Conservation (phyloP, 1,140 invertebrate species). For the Latrodectus geometricus region DNA sequence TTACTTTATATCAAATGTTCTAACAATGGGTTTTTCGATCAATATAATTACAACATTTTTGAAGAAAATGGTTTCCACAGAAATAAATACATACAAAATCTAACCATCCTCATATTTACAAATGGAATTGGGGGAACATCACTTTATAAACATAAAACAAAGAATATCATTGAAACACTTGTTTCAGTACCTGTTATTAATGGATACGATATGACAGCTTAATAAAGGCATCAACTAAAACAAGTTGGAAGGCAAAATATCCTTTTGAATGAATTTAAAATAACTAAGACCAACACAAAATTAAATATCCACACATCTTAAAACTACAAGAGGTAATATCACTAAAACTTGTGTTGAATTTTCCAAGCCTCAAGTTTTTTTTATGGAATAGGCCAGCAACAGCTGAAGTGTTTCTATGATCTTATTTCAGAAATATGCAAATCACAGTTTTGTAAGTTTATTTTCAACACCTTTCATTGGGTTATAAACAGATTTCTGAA, state of each 20-base stretch:
- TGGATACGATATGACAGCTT: too few species aligned
- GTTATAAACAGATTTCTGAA: background rate
- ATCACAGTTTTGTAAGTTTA: background rate
- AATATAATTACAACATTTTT: too few species aligned
- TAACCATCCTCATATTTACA: background rate
- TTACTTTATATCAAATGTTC: too few species aligned
- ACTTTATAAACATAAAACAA: background rate
- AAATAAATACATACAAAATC: background rate
- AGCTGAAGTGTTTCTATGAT: background rate
- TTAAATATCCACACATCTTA: background rate
- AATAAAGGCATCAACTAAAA: too few species aligned
- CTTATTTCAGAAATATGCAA: background rate
- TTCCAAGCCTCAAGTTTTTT: background rate
- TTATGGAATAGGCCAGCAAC: background rate
- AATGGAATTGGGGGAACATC: background rate
- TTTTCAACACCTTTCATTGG: background rate
- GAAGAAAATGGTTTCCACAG: background rate
- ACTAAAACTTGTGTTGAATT: background rate
- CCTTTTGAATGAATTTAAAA: background rate
- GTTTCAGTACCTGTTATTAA: too few species aligned
- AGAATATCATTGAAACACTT: too few species aligned
- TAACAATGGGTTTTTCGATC: too few species aligned
- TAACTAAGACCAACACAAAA: background rate
- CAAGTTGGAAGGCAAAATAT: too few species aligned
- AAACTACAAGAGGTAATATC: background rate